Conservation (phyloP, 2,113 vertebrate species). For the Acrocephalus arundinaceus region DNA sequence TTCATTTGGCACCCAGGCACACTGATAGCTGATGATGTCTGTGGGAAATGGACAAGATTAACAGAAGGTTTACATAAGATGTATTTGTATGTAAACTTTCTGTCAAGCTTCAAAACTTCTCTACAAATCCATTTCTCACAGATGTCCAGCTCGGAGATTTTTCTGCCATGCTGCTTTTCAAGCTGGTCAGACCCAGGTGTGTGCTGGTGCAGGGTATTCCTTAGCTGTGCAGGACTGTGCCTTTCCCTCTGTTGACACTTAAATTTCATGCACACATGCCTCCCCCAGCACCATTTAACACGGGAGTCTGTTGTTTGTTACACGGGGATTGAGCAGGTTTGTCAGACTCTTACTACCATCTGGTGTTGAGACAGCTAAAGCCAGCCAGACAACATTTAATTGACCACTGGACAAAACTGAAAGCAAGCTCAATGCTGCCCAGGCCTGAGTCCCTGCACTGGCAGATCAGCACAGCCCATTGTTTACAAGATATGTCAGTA, state of each 20-base stretch:
- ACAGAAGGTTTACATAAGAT: too few relatives aligned
- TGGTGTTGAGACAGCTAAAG: background rate
- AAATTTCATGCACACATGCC: background rate
- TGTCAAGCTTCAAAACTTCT: too few relatives aligned
- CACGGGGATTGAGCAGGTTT: background rate
- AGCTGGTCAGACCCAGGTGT: background rate
- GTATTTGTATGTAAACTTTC: too few relatives aligned
- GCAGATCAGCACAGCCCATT: background rate
- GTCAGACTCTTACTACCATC: background rate
- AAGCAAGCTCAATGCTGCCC: background rate
- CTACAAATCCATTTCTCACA: too few relatives aligned
- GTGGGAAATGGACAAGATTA: too few relatives aligned
- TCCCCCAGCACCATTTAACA: background rate
- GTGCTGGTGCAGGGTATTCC: background rate
- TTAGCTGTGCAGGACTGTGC: background rate
- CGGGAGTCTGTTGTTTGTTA: accelerated
- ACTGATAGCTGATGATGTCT: background rate
- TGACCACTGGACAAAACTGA: background rate
- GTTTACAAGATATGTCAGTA: background rate
- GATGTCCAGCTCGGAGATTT: background rate
- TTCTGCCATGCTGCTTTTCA: background rate
- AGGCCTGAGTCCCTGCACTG: background rate
- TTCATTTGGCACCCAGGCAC: background rate
- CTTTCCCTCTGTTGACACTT: background rate
- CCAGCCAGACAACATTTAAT: background rate